Base-by-base conservation (phyloP, 2,888 invertebrate species). In the Eudasyphora cyanicolor region DNA sequence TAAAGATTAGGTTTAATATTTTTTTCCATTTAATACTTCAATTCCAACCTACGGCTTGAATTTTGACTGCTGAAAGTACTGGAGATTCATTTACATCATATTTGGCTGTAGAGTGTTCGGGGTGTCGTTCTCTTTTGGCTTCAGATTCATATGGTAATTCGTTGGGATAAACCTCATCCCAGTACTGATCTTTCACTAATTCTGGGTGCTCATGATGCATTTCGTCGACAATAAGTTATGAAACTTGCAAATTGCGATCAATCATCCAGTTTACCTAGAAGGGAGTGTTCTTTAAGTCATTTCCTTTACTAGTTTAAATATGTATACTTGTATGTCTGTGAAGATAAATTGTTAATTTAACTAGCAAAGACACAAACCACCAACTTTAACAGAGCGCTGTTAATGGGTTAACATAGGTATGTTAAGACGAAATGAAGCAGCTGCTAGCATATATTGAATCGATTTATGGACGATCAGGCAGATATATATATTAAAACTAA, bases 121-220 rank as follows among this genome's bases (percentile, higher is more conserved):
- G 86, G 8, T 76, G 86, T 12, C 82, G 76, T 49, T 86, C 86
- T 24, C 84, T 74, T 45, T 80, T 79, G 0, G 54, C 73, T 7
- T 81, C 82, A 8, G 17, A 51, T 14, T 96, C 97, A 91, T 97
- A 97, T 0, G 97, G 97, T 86, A 97, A 91, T 90, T 97, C 96
- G 10, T 94, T 94, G 0, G 97, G 97, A 89, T 97, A 96, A 84
- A 97, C 95, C 90, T 97, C 96, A 89, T 97, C 97, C 97, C 97
- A 97, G 89, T 97, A 97, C 90, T 97, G 97, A 93, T 98, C 97
- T 79, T 94, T 94, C 45, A 97, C 95, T 84, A 97, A 92, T 89
- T 97, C 96, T 0, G 97, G 97, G 92, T 97, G 97, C 88, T 97
- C 96, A 91, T 97, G 96, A 90, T 97, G 97, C 97, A 98, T 97